Base-by-base conservation (phyloP, 2,888 invertebrate genomes). In the Lasioglossum lativentre region DNA sequence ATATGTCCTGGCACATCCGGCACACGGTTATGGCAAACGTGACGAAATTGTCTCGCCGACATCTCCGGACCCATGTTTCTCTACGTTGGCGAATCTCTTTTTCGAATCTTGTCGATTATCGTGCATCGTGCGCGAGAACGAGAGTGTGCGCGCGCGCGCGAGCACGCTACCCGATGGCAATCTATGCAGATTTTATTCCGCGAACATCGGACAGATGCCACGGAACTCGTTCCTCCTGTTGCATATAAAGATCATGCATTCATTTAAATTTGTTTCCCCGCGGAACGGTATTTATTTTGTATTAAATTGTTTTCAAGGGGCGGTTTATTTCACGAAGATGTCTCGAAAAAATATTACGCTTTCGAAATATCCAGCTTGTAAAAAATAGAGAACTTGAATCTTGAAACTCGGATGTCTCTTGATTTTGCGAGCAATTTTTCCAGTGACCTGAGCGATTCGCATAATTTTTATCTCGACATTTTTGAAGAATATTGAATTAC, bases 1-100 rank as follows among this genome's bases (percentile, higher is more conserved):
- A 87, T 89, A 90, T 90, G 90, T 89, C 85, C 79, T 63, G 75
- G 47, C 82, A 87, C 87, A 90, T 90, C 83, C 89, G 90, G 87
- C 56, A 85, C 56, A 86, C 85, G 83, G 78, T 86, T 88, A 89
- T 86, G 85, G 83, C 86, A 77, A 77, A 86, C 83, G 82, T 80
- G 86, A 83, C 83, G 87, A 90, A 90, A 90, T 90, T 90, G 90
- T 89, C 81, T 47, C 56, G 77, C 75, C 82, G 71, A 75, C 77
- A 82, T 82, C 80, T 66, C 82, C 47, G 78, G 42, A 56, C 12
- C n/a, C 10, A n/a, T n/a, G 56, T 56, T n/a, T 12, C 56, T 56
- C 56, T n/a, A 63, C 76, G 75, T 59, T 42, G 12, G 45, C 76
- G 68, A 56, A 75, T 82, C 77, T 75, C 77, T 80, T 90, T 63